Evolutionary conservation across 2,888 invertebrate species (phyloP), one percentile per base, ranked within the genome.

Genomic region (Pomacea canaliculata): DNA sequence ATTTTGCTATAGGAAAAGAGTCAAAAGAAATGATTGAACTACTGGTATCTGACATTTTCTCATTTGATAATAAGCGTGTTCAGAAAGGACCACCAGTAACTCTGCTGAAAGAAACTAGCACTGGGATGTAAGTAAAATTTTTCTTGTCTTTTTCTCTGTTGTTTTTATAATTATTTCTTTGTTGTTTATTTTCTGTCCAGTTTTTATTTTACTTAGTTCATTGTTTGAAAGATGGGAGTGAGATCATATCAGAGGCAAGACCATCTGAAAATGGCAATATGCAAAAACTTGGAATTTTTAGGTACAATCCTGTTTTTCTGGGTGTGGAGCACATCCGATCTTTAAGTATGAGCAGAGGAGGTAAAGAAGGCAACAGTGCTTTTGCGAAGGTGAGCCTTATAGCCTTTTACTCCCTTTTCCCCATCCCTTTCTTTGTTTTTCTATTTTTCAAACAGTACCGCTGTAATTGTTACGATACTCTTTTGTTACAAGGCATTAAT

Each of bases 281-380:
- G 37, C 37, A 37, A 37, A 37, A 37, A 56, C 12, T 56, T 56
- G 10, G 10, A 13, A 13, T 56, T 56, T 56, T 56, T 16, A 56
- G 51, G 51, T 56, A 56, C 16, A 56, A 56, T 56, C 51, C 51
- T 12, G 78, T 82, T 48, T 88, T 84, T 70, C 84, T 90, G 19
- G 89, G 89, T 23, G 77, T 89, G 19, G 88, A 89, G 59, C 85
- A 85, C 56, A 88, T 92, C 12, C 83, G 91, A 23, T 80, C 84
- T 23, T 85, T 92, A 37, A 89, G 90, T 63, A 87, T 91, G 76
- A 90, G 90, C 60, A 85, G 92, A 70, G 92, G 92, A 18, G 90
- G 91, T 56, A 89, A 88, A 81, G 92, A 93, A 86, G 92, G 92
- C 70, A 92, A 92, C 84, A 91, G 92, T 81, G 92, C 92, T 1